Conservation (phyloP, 1,140 invertebrate genomes). For the Anoplophora glabripennis region DNA sequence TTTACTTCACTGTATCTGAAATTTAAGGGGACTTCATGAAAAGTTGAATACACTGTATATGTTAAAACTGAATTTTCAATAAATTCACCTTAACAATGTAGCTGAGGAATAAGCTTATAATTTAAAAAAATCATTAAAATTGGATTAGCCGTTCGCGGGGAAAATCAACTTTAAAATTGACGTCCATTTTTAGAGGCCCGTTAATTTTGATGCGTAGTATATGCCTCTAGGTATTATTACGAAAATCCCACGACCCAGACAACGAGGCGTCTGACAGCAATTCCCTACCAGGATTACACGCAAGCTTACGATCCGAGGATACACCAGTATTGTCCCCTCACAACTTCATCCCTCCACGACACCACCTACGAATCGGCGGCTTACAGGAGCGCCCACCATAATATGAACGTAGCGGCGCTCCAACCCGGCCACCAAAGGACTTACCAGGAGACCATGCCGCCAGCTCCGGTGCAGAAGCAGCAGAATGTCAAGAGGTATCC, state of each 20-base stretch:
- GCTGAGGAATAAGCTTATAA: no score
- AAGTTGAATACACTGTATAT: no score
- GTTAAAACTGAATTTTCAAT: no score
- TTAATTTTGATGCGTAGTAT: no score
- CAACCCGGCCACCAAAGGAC: neutral
- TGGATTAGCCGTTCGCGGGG: no score
- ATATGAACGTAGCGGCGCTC: neutral
- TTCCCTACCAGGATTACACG: neutral
- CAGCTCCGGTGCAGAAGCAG: neutral
- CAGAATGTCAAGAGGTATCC: conserved; percentile 23
- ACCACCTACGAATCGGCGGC: neutral
- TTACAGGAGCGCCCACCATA: neutral
- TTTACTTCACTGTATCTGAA: no score
- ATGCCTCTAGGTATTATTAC: neutral
- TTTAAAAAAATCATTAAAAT: no score
- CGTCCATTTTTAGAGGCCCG: no score
- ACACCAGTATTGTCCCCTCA: neutral
- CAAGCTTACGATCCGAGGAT: neutral
- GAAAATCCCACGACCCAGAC: neutral
- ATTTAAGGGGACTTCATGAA: no score
- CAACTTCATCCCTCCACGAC: neutral
- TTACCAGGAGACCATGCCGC: conserved; percentile 8
- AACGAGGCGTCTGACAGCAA: neutral
- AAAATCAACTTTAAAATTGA: no score
- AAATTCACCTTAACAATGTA: no score